Base-by-base conservation (phyloP, 2,797 vertebrate species). In the Pachyuromys duprasi region DNA sequence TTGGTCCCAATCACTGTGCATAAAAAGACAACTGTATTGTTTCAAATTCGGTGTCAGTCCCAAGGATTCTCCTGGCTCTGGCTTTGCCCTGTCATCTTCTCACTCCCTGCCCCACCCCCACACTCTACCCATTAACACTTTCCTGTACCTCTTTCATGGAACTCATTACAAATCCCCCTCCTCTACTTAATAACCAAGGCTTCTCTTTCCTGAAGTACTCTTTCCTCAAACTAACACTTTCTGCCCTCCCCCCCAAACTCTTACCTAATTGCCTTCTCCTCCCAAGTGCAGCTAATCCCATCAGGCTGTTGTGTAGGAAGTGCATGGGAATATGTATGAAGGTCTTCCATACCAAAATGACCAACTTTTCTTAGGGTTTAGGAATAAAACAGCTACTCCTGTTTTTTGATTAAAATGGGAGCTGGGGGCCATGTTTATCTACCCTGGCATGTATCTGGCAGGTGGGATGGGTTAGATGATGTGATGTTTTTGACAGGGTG, bases 131-230 rank as follows among this genome's bases (percentile, higher is more conserved):
- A 4, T 13, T 60, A 13, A 2, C 20, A 3, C 26, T 82, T 67
- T 87, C 33, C 60, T 84, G 24, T n/a, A 6, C 18, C 8, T 55
- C 26, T 15, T 60, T 15, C 2, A 36, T 18, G 6, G 13, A 36
- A 67, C 9, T 4, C 12, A 5, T 9, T 6, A n/a, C 39, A 20
- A 79, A 62, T 3, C 0, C 14, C 26, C 22, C 15, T 18, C 0
- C 55, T 24, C 53, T 57, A 11, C 2, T 33, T 28, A 17, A 14
- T 18, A 17, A 20, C 39, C 18, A 53, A 39, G 14, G 28, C 28
- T 83, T n/a, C 60, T 55, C 81, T 82, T 84, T 76, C 33, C 39
- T 33, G 28, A 87, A 36, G 13, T 22, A 70, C 2, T 75, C 70
- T 39, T 45, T 4, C 33, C 22, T 55, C 24, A 70, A 8, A 45